Evolutionary conservation across 2,888 invertebrate genomes (phyloP), one percentile per base, ranked within the genome.

Genomic region (Pemphredon lugubris): DNA sequence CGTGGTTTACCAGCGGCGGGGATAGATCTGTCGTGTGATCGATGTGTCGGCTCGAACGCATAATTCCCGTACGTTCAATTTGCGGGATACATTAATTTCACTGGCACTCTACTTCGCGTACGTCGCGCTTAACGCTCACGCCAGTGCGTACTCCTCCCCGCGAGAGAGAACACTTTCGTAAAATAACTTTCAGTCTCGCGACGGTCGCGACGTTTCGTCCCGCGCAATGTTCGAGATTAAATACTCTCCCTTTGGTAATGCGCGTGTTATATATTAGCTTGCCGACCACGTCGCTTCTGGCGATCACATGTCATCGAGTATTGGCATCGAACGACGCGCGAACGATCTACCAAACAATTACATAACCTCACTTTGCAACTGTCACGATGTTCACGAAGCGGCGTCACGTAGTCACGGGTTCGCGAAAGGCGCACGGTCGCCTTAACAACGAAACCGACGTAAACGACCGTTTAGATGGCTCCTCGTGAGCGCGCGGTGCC

Each of bases 401-500:
- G 34, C 63, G 50, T 34, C 44, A 7, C 45, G 54, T 53, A 26
- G 48, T 50, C 47, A 40, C 39, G 23, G 16, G 53, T 26, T 48
- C 58, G 18, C 26, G 69, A 18, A 37, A 21, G 40, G 21, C 39
- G 37, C 50, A 34, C 65, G 65, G 57, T 39, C 48, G 68, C 30
- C 40, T 67, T 54, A 63, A 59, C 42, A 60, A 54, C 65, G 71
- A 55, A 70, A 72, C 14, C 42, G 39, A 64, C 59, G 42, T 53
- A 42, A 60, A 48, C 58, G 54, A 44, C 53, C 61, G 72, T 70
- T 77, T 63, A 51, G 69, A 79, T 81, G 64, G 64, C 58, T 68
- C 68, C 73, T 79, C 67, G 57, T 66, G 57, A 69, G 66, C 76
- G 76, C 77, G 77, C 82, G 82, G 57, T 77, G 77, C 77, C 79